Evolutionary conservation across 2,797 vertebrate genomes (phyloP).

Genomic region (Picus viridis): DNA sequence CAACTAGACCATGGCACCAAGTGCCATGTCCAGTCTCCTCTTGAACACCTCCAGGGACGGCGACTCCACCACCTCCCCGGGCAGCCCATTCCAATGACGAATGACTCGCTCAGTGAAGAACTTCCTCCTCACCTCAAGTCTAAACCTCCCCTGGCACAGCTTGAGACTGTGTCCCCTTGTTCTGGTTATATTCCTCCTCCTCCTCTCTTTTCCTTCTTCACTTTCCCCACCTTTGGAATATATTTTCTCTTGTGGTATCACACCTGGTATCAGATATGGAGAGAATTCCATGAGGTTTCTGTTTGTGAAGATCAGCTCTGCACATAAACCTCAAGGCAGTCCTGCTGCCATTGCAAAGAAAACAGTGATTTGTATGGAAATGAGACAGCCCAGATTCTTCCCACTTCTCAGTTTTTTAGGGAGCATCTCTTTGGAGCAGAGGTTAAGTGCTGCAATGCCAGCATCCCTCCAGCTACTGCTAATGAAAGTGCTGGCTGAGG

Average conservation of each 20-base stretch:
- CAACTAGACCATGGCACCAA: too few species aligned
- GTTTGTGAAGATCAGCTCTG: not conserved
- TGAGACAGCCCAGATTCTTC: not conserved
- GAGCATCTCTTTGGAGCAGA: not conserved
- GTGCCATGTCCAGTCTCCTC: too few species aligned
- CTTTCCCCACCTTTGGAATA: not conserved
- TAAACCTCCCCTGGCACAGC: too few species aligned
- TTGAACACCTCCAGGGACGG: too few species aligned
- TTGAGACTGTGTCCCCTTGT: too few species aligned
- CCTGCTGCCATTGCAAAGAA: not conserved
- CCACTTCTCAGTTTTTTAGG: not conserved
- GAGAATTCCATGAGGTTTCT: not conserved
- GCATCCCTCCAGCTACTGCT: not conserved
- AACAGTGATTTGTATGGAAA: conserved; percentile 27
- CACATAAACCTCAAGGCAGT: conserved; percentile 7
- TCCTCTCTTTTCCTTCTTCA: not conserved
- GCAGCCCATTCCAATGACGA: too few species aligned
- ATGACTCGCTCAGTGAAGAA: too few species aligned
- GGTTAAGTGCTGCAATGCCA: not conserved
- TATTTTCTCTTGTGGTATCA: not conserved
- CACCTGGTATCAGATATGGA: not conserved
- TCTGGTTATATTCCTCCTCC: not conserved
- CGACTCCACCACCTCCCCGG: too few species aligned
- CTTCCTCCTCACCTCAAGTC: too few species aligned
- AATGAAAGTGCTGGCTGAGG: not conserved